Evolutionary conservation across 2,797 vertebrate species (phyloP), one percentile per base, ranked within the genome.

Genomic region (Loris lydekkerianus): DNA sequence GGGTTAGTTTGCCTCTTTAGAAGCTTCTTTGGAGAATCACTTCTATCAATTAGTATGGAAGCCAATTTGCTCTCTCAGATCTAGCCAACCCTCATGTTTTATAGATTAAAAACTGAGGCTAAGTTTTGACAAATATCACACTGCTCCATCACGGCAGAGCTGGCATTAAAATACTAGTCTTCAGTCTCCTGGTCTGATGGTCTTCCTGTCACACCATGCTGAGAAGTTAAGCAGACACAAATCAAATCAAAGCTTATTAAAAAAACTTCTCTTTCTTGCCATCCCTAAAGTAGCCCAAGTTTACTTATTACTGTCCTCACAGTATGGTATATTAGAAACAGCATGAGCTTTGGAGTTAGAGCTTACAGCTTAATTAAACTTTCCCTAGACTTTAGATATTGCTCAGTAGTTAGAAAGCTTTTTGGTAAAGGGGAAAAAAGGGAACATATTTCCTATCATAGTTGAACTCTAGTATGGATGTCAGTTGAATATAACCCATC

Each of bases 401-500:
- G 10, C 61, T 49, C 53, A 84, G n/a, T 23, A 80, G 67, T 70
- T 84, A 76, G 65, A 90, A 67, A 63, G 58, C n/a, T 89, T 95
- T 89, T 85, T 91, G 56, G 49, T 92, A 80, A 94, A 86, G 65
- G 78, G 61, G 37, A 34, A 29, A 89, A 60, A 58, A 91, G 8
- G 72, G 81, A 80, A 86, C 25, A 40, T 90, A 78, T 96, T 98
- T 97, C 97, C 94, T 89, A 65, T 70, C 43, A 61, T 75, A 77
- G 88, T 91, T 92, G 78, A 92, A 94, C 84, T 96, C 95, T 80
- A 97, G 77, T 88, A 60, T 86, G 75, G 85, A 97, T 27, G 31
- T 77, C 86, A 93, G 90, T 97, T 95, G 97, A 98, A 98, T 98
- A 97, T 94, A 97, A 97, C 82, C 9, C 93, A 67, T 85, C 8